phyloP scores from a whole-genome alignment of 2,113 vertebrate species.

The Antechinus stuartii region DNA sequence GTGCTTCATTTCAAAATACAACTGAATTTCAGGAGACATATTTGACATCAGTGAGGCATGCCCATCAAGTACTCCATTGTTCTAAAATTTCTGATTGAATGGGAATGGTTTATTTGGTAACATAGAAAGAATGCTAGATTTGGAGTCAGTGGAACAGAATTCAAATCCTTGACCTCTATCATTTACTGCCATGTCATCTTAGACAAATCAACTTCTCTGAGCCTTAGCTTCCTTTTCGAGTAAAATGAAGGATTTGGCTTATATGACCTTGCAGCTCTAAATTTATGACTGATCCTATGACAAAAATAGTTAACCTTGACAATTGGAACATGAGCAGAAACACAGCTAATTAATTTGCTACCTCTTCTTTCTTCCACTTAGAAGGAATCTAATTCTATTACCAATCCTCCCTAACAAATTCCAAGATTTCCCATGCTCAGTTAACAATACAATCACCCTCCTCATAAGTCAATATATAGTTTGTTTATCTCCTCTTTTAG shows the following conservation, averaged over 20 bases:
- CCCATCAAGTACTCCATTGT: background rate
- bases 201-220: background rate
- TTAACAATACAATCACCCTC: background rate
- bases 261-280: background rate
- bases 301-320: background rate
- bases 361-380: background rate
- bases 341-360: background rate
- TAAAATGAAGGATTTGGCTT: background rate
- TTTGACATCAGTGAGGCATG: background rate
- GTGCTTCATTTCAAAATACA: background rate
- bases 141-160: background rate
- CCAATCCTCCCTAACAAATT: background rate
- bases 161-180: background rate
- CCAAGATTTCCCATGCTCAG: background rate
- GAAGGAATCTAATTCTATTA: background rate
- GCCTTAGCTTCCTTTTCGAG: background rate
- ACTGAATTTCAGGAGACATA: background rate
- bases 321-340: background rate
- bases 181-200: background rate
- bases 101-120: background rate
- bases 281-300: background rate
- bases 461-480: slow-evolving; percentile 20
- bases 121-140: background rate
- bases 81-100: background rate
- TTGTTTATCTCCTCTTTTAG: background rate